Evolutionary conservation across 2,113 vertebrate genomes (phyloP), one percentile per base, ranked within the genome.

Genomic region (Megatriorchis doriae): DNA sequence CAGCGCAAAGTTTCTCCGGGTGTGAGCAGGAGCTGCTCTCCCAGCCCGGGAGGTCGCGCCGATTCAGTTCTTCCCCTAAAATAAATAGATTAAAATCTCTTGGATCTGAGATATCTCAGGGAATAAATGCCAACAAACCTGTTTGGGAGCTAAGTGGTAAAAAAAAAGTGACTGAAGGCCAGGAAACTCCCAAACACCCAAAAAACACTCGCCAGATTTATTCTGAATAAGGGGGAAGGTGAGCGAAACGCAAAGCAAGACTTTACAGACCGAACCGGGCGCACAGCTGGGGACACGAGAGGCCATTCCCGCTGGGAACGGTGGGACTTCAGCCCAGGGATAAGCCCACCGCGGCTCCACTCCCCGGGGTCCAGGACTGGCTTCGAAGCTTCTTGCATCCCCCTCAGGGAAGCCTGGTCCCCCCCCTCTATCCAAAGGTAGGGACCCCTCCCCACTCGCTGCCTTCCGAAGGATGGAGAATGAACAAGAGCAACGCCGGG

Each of bases 241-340:
- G 43, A 67, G 48, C 0, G 0, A 29, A 75, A 14, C 2, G 2
- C 79, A 3, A n/a, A 53, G 75, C 11, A 15, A 79, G 86, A 22
- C 52, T 14, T 31, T 10, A 7, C 40, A 20, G 81, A 10, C 0
- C 0, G 1, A 29, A 22, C 6, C 0, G 0, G 2, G 25, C 36
- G 82, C 71, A 92, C 50, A 47, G 15, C 6, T 36, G 84, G 71
- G 65, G 74, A 81, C 63, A 75, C 16, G 0, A 21, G 65, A 40
- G 85, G 58, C 56, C 48, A 7, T 23, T 63, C 84, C 91, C 0
- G 0, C 36, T 3, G 67, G 82, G 55, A 43, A 66, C 0, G 2
- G n/a, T 1, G 3, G 13, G 7, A 45, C 19, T 38, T 10, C 36
- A 66, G 26, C 36, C 45, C 0, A 3, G 23, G 25, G 27, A 31